Evolutionary conservation across 2,888 invertebrate genomes (phyloP).

Genomic region (Ptychoptera contaminata): DNA sequence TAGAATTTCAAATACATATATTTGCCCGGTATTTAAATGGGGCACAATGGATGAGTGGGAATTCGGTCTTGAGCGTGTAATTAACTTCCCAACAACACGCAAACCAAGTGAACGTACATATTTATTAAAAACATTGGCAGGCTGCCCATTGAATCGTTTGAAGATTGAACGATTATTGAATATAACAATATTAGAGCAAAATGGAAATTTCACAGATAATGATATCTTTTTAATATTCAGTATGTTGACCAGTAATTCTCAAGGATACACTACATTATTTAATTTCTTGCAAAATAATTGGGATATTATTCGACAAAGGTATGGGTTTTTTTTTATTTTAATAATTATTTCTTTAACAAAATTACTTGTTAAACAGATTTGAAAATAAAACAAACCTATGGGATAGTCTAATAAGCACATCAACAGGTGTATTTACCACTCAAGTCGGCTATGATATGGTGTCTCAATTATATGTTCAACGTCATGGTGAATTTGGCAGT

Average conservation of each 20-base stretch:
- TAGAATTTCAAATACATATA: conserved; percentile 58
- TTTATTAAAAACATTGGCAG: conserved; percentile 59
- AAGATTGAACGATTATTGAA: conserved; percentile 53
- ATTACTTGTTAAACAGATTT: conserved; percentile 34
- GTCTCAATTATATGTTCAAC: conserved; percentile 42
- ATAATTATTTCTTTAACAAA: conserved; percentile 1
- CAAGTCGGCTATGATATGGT: conserved; percentile 57
- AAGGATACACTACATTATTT: conserved; percentile 56
- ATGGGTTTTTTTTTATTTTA: conserved; percentile 16
- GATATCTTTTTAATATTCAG: conserved; percentile 60
- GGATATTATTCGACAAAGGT: conserved; percentile 49
- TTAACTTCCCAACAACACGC: conserved; percentile 54
- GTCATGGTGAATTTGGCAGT: conserved; percentile 51
- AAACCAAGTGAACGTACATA: conserved; percentile 62
- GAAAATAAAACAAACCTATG: conserved; percentile 54
- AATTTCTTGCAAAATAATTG: conserved; percentile 56
- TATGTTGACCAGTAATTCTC: conserved; percentile 53
- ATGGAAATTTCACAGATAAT: conserved; percentile 58
- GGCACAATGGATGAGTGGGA: conserved; percentile 68
- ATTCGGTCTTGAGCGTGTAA: conserved; percentile 60
- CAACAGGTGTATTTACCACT: conserved; percentile 60
- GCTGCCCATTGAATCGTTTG: conserved; percentile 54
- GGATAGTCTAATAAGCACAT: conserved; percentile 58
- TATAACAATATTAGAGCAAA: conserved; percentile 49
- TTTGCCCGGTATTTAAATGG: conserved; percentile 72